phyloP scores from a whole-genome alignment of 2,888 invertebrate species.

The Venusia cambrica region DNA sequence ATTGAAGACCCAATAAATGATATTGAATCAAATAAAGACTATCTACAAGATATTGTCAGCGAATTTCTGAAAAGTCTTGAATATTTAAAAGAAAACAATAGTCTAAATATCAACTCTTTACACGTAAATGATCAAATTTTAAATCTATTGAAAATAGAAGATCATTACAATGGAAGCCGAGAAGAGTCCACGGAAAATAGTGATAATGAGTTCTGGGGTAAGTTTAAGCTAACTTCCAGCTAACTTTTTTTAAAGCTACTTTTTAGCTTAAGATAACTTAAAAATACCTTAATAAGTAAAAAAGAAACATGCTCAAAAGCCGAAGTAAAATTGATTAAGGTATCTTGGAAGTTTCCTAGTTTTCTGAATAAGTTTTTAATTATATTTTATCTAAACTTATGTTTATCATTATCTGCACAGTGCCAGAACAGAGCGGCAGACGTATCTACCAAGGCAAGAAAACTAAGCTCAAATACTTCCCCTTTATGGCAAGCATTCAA shows the following conservation, averaged over 20 bases:
- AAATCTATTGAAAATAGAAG: conserved; percentile 4
- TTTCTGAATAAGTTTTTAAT: no score
- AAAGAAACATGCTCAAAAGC: no score
- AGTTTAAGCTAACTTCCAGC: no score
- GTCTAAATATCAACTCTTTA: conserved; percentile 25
- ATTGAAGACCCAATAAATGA: conserved; percentile 38
- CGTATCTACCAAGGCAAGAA: conserved; percentile 49
- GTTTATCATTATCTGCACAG: no score
- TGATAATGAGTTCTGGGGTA: conserved; percentile 56
- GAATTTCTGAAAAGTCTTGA: conserved; percentile 41
- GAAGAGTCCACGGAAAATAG: conserved; percentile 20
- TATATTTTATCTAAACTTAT: no score
- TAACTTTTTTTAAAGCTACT: no score
- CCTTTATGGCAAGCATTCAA: conserved; percentile 63
- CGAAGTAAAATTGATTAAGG: no score
- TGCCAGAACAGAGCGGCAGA: conserved; percentile 31
- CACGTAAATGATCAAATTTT: conserved; percentile 18
- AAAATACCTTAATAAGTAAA: no score
- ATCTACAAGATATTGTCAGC: conserved; percentile 33
- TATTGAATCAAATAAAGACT: conserved; percentile 30
- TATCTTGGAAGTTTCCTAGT: no score
- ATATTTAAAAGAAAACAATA: conserved; percentile 37
- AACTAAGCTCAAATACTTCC: conserved; percentile 51
- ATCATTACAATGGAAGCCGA: conserved; percentile 10
- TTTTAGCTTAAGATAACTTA: no score